Evolutionary conservation across 1,140 invertebrate genomes (phyloP), one percentile per base, ranked within the genome.

Genomic region (Hesperophylax magnus): DNA sequence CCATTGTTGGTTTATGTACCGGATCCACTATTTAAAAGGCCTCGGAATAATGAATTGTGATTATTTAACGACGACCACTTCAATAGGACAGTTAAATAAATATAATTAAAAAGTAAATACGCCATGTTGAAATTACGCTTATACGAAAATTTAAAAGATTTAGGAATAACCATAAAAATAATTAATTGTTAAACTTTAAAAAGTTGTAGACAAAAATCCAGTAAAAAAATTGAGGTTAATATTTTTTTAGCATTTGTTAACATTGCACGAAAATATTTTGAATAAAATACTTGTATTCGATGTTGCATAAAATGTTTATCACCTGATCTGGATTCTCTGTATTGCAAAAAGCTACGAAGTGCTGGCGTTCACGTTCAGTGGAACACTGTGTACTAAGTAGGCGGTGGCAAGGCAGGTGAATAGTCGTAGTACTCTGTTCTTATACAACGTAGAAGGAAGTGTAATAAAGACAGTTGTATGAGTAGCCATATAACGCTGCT

Each of bases 1-100:
- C 34, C 69, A 61, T 71, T 78, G 65, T 77, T 63, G 56, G 47
- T 72, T 61, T 27, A 77, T 63, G 74, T 77, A 22, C 56, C 47
- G 31, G 74, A 77, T 17, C 24, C 56, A 20, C 56, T 24, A 39
- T 34, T 39, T 31, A 63, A 77, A 77, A 77, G 58, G 56, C 53
- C 67, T 71, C 53, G 47, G 18, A 61, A 61, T 61, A 47, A 47
- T n/a, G 31, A 47, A 71, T 14, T 52, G 47, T 71, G 67, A 71
- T 71, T 52, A 71, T 71, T 39, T 47, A 71, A 71, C 39, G 39
- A 69, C 34, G 60, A n/a, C 22, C 24, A 3, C 60, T 11, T 63
- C 22, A 34, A 34, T 34, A 34, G 34, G 34, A 34, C 9, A 47
- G 9, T 47, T 47, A 14, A 11, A 47, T 14, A 47, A 8, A 1